Base-by-base conservation (phyloP, 1,140 invertebrate genomes). In the Atopsyche davidsoni region DNA sequence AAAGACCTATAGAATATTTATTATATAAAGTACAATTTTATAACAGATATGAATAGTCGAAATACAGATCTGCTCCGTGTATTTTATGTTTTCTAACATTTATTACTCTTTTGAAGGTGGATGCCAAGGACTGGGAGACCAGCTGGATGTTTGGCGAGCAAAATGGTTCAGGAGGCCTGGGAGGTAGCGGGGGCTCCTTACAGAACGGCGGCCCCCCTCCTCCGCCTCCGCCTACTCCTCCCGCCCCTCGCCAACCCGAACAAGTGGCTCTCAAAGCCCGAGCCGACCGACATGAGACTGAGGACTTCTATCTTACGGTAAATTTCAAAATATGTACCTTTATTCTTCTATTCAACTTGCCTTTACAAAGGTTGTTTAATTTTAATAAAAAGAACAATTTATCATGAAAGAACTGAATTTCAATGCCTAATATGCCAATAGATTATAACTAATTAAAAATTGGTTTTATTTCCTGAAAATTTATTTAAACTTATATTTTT, bases 241-340 rank as follows among this genome's bases (percentile, higher is more conserved):
- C 71, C 2, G 38, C 36, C 23, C 21, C 71, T 7, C 79, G 79
- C 59, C 80, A 79, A 38, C 79, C 81, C 1, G 83, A 82, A 74
- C 85, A 78, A 32, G 68, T 77, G 36, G 79, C 78, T 36, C 78
- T 78, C 50, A 86, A 90, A 66, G 72, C 83, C 18, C 74, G 85
- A 60, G 80, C 85, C 6, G 87, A 92, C 62, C 70, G 84, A 62
- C 81, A 89, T 57, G 89, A 92, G 68, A 90, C 87, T 42, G 90
- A 93, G 72, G 84, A 88, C 63, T 93, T 90, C 72, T 92, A 93
- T 74, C 75, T 92, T 53, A 77, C 78, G 48, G 88, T 91, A 72
- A 75, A 76, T 50, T 23, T 41, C 14, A n/a, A n/a, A n/a, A n/a
- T n/a, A n/a, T n/a, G n/a, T n/a, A n/a, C n/a, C n/a, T n/a, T n/a